Evolutionary conservation across 2,113 vertebrate species (phyloP).

Genomic region (Daubentonia madagascariensis): DNA sequence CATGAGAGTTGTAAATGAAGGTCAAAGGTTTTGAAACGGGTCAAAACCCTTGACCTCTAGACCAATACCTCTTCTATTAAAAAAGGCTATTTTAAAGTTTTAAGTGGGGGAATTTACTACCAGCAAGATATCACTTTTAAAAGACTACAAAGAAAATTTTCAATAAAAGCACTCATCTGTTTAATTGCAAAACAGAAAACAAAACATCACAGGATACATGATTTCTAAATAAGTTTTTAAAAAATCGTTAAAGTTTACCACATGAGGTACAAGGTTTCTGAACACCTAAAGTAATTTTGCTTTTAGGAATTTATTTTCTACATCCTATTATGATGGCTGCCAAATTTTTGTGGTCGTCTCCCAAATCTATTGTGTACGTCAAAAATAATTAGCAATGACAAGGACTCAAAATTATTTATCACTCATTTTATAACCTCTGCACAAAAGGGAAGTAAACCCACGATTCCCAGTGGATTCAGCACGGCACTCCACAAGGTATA

Average conservation of each 20-base stretch:
- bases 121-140: conserved; percentile 84
- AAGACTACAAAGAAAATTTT: conserved; percentile 81
- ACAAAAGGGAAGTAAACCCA: conserved; percentile 78
- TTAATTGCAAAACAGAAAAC: conserved; percentile 83
- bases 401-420: conserved; percentile 81
- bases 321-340: conserved; percentile 57
- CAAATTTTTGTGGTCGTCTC: conserved; percentile 66
- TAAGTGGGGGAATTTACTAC: conserved; percentile 88
- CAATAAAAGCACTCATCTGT: conserved; percentile 81
- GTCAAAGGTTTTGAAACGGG: conserved; percentile 94
- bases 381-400: conserved; percentile 82
- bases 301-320: conserved; percentile 58
- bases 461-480: conserved; percentile 69
- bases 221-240: conserved; percentile 43
- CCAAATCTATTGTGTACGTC: conserved; percentile 73
- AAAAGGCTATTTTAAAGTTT: conserved; percentile 90
- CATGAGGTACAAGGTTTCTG: conserved; percentile 32
- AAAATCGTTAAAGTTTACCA: conserved; percentile 37
- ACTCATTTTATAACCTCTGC: conserved; percentile 78
- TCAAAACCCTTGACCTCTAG: conserved; percentile 95
- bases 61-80: conserved; percentile 91
- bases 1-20: conserved; percentile 87
- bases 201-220: conserved; percentile 35
- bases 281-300: conserved; percentile 52
- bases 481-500: conserved; percentile 51